These are phyloP conservation scores for Chelon auratus DNA, from an alignment of 2,797 vertebrate species.

Conservation along the genomic window DNA sequence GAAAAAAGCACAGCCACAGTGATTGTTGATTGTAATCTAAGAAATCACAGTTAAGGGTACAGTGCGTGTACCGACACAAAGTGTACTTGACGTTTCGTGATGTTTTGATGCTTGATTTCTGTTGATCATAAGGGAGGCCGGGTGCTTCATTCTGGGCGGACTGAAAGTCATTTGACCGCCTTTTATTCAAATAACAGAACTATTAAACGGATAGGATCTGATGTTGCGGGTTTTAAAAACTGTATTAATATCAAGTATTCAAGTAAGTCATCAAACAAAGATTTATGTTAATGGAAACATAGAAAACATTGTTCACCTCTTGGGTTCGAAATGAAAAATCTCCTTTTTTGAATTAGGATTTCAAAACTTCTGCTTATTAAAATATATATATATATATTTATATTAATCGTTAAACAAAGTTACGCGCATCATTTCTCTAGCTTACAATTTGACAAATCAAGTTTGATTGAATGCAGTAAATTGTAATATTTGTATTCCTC, in stretches of 20 bases:
- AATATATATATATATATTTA: not conserved
- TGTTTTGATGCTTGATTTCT: conserved; percentile 3
- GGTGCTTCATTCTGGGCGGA: not conserved
- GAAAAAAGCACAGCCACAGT: not conserved
- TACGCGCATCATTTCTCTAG: not conserved
- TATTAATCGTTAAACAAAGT: not conserved
- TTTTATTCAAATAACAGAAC: not conserved
- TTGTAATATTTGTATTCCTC: not conserved
- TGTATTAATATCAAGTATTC: not conserved
- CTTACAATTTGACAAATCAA: not conserved
- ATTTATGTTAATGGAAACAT: not conserved
- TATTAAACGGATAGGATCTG: not conserved
- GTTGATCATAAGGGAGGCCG: not conserved
- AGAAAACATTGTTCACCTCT: not conserved
- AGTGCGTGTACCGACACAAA: not conserved
- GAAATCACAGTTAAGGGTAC: not conserved
- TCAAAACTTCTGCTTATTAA: not conserved
- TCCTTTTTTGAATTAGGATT: not conserved
- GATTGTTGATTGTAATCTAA: not conserved
- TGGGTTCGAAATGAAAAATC: not conserved
- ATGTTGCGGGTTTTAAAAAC: not conserved
- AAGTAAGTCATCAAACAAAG: too few species aligned
- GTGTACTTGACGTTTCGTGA: not conserved
- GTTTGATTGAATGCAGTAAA: not conserved
- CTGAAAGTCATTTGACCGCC: not conserved